Percentiles rank a stretch among this genome's conserved stretches.
Conservation (phyloP, 2,888 invertebrate genomes). For the Drosophila robusta region DNA sequence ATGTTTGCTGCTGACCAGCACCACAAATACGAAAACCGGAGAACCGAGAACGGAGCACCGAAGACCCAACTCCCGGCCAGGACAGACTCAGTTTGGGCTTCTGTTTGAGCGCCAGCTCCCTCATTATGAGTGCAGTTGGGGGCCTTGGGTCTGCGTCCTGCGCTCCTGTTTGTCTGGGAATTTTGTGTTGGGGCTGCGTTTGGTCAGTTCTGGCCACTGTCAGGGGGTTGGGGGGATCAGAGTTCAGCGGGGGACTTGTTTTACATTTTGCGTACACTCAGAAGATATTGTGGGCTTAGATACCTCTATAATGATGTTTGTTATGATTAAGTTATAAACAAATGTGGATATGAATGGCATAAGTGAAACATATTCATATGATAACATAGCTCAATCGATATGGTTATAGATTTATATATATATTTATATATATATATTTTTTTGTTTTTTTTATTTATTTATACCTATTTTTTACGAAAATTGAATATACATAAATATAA, state of each 20-base stretch:
- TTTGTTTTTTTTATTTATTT: too few species aligned
- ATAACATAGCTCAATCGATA: too few species aligned
- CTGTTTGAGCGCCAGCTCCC: conserved; percentile 17
- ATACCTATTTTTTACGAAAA: too few species aligned
- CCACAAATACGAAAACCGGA: conserved; percentile 27
- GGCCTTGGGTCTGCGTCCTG: conserved; percentile 6
- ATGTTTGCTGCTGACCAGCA: conserved; percentile 72
- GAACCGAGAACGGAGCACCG: neutral
- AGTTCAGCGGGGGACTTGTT: conserved; percentile 16
- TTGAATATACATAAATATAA: too few species aligned
- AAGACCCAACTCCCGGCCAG: neutral
- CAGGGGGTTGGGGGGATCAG: neutral
- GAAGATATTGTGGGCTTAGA: neutral
- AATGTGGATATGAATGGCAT: neutral
- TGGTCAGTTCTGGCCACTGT: conserved; percentile 12
- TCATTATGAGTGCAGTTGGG: conserved; percentile 59
- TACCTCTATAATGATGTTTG: conserved; percentile 6
- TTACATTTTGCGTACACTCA: conserved; percentile 55
- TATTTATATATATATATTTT: too few species aligned
- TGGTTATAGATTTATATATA: too few species aligned
- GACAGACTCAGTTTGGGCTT: neutral
- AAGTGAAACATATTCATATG: too few species aligned
- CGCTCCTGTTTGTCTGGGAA: conserved; percentile 67
- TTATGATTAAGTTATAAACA: neutral
- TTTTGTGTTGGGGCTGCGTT: conserved; percentile 58